Evolutionary conservation across 2,888 invertebrate genomes (phyloP), one percentile per base, ranked within the genome.

Genomic region (Sylvicola cinctus): DNA sequence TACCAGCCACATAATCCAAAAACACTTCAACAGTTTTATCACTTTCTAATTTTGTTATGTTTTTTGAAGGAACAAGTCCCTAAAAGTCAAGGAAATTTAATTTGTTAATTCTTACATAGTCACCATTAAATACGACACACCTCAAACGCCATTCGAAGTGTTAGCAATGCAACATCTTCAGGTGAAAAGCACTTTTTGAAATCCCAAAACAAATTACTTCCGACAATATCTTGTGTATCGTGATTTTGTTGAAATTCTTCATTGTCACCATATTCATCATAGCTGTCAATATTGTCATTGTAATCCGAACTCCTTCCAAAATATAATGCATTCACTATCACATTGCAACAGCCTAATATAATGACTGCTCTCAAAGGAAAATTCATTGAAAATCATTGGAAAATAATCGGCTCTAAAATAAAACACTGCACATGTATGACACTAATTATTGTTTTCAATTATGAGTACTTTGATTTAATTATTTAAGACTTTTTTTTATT

Each of bases 61-160:
- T 42, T 23, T 46, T 39, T 35, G 51, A 52, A 8, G 57, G 57
- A 28, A 57, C 35, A 3, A 57, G 39, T 17, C 30, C 39, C 51
- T 51, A 36, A n/a, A 42, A 42, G 29, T 25, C 5, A 10, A 15
- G 17, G 8, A 32, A 26, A 28, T 2, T 14, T 14, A 33, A n/a
- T n/a, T 15, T 32, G 12, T 28, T 25, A 26, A 14, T 26, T 16
- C 17, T 5, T 16, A 15, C 14, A 14, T 4, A 10, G 10, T 6
- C 4, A 20, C 4, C 11, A 20, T 32, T 6, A 20, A n/a, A 32
- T 7, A 16, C 6, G 10, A 11, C 12, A 41, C 41, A 50, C 45
- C 41, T 58, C 56, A 39, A 58, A 55, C 33, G 55, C 51, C 31
- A 39, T 43, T n/a, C 57, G 49, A 4, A 50, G 46, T 7, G 47